These are phyloP conservation scores for Raphicerus campestris DNA, from an alignment of 2,113 vertebrate genomes.

Conservation along the genomic window DNA sequence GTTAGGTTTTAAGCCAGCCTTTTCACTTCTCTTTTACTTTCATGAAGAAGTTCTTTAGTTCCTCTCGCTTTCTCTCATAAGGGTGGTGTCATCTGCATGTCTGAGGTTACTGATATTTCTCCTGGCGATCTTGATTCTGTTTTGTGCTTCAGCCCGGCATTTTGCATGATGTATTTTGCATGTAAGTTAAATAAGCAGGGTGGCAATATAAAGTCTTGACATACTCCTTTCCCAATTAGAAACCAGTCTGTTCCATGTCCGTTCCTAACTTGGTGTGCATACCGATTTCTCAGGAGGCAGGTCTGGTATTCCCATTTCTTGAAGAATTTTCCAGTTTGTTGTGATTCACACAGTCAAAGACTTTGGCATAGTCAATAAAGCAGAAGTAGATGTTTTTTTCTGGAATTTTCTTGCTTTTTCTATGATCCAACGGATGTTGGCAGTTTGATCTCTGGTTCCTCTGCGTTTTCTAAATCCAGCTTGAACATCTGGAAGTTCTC, in stretches of 20 bases:
- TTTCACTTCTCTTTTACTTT: background rate
- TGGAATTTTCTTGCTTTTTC: background rate
- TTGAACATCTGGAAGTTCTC: background rate
- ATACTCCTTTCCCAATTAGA: background rate
- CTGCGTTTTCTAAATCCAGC: background rate
- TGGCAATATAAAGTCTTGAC: background rate
- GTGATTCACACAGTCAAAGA: background rate
- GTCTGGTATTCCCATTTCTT: background rate
- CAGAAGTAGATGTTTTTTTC: background rate
- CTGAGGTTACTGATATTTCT: background rate
- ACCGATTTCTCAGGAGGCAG: background rate
- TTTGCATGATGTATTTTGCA: background rate
- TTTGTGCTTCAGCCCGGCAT: background rate
- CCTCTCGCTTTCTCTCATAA: background rate
- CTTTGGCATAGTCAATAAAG: background rate
- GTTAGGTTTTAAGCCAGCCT: background rate
- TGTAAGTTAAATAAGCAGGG: background rate
- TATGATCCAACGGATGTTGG: rapidly evolving
- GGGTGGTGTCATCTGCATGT: background rate
- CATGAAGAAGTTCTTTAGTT: background rate
- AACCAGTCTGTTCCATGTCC: background rate
- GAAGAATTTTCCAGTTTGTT: background rate
- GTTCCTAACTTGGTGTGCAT: background rate
- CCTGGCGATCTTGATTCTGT: background rate
- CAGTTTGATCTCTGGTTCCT: background rate